A percentile compares a stretch with the other conserved stretches of the same genome.
Conservation (phyloP, 1,140 invertebrate genomes). For the Pogonus chalceus region DNA sequence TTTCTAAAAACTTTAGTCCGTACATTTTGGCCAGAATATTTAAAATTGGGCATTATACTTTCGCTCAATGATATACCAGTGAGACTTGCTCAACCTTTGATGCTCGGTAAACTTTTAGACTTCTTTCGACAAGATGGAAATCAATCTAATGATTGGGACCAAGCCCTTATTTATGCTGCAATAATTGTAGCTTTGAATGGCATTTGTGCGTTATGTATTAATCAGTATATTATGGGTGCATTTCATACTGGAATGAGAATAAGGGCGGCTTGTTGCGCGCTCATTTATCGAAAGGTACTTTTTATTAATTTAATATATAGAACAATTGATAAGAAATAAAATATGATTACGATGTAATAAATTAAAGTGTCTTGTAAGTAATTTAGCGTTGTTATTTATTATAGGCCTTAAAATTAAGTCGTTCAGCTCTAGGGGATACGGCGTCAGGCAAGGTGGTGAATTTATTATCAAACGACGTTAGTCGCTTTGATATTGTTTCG, state of each 20-base stretch:
- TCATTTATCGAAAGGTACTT: slow-evolving; percentile 59
- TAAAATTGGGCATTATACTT: slow-evolving; percentile 25
- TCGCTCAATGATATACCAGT: slow-evolving; percentile 26
- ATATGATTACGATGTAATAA: background rate
- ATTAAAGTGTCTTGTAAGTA: background rate
- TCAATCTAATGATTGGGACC: slow-evolving; percentile 32
- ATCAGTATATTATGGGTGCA: slow-evolving; percentile 49
- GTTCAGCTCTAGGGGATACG: slow-evolving; percentile 59
- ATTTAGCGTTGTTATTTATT: too few relatives aligned
- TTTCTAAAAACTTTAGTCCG: slow-evolving; percentile 33
- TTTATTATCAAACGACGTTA: slow-evolving; percentile 69
- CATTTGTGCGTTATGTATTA: slow-evolving; percentile 41
- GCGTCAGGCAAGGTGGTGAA: slow-evolving; percentile 79
- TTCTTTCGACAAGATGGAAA: slow-evolving; percentile 39
- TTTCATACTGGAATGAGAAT: slow-evolving; percentile 51
- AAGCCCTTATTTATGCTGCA: slow-evolving; percentile 45
- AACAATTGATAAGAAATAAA: background rate
- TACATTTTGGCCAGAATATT: slow-evolving; percentile 36
- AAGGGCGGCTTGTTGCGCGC: slow-evolving; percentile 49
- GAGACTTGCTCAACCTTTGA: slow-evolving; percentile 36
- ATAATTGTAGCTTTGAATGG: slow-evolving; percentile 46
- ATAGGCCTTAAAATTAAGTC: slow-evolving; percentile 48
- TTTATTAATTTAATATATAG: slow-evolving; percentile 1
- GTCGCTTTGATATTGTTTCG: slow-evolving; percentile 49
- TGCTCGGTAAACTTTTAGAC: slow-evolving; percentile 42